Conservation (phyloP, 1,140 invertebrate species). For the Galendromus occidentalis region DNA sequence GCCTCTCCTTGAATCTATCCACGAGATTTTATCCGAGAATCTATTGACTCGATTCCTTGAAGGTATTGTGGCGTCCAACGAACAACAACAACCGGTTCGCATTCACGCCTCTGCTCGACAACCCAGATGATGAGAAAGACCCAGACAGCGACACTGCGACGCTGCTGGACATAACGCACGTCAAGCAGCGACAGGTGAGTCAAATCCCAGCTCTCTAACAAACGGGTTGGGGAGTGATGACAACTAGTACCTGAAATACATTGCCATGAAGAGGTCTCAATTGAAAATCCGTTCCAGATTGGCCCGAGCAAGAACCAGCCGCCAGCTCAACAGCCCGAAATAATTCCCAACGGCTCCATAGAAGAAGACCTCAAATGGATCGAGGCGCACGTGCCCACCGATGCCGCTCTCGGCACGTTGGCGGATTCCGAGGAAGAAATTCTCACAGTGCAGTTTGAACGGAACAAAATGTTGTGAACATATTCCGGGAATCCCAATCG, state of each 20-base stretch:
- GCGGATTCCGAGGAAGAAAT: constrained; percentile 72
- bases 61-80: constrained; percentile 59
- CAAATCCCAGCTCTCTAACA: too few species aligned
- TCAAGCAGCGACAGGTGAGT: constrained; percentile 7
- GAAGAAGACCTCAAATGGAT: constrained; percentile 76
- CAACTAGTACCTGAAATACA: background rate
- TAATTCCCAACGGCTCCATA: constrained; percentile 22
- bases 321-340: constrained; percentile 20
- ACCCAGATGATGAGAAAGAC: constrained; percentile 49
- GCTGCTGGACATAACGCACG: constrained; percentile 46
- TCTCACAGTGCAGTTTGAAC: constrained; percentile 66
- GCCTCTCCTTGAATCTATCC: background rate
- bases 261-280: constrained; percentile 14
- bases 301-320: constrained; percentile 48
- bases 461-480: constrained; percentile 65
- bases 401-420: constrained; percentile 46
- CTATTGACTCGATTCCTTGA: background rate
- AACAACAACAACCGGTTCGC: constrained; percentile 78
- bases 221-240: too few species aligned
- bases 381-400: constrained; percentile 66
- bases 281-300: constrained; percentile 15
- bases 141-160: constrained; percentile 59
- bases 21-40: background rate
- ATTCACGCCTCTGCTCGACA: constrained; percentile 71
- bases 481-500: too few species aligned